phyloP scores from a whole-genome alignment of 1,140 invertebrate species.

The Zaprionus inermis region DNA sequence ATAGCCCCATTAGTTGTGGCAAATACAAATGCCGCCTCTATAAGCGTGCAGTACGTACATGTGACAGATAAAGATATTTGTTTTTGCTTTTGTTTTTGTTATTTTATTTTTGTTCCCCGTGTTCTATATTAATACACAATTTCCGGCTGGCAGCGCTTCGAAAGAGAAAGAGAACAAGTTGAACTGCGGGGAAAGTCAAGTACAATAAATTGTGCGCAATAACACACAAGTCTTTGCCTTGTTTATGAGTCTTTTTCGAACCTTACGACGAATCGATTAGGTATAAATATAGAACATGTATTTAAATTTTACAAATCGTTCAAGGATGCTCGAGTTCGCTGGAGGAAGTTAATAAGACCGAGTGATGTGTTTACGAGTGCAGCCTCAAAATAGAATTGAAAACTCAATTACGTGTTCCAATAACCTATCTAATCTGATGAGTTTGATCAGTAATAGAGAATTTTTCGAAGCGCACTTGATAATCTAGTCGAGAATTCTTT shows the following conservation, averaged over 20 bases:
- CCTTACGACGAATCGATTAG: conserved; percentile 1
- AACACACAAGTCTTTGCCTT: conserved; percentile 8
- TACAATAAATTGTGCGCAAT: conserved; percentile 37
- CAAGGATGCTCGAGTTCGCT: not conserved
- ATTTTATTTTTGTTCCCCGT: conserved; percentile 17
- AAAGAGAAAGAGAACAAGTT: not conserved
- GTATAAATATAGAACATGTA: conserved; percentile 2
- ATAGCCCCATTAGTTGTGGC: conserved; percentile 36
- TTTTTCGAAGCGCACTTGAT: not conserved
- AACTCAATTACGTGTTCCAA: not conserved
- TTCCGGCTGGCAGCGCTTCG: conserved; percentile 36
- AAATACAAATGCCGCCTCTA: conserved; percentile 35
- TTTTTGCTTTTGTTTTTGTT: not conserved
- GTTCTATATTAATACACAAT: conserved; percentile 55
- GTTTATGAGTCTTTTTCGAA: not conserved
- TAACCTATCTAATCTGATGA: not conserved
- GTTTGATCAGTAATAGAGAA: not conserved
- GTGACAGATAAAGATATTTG: conserved; percentile 54
- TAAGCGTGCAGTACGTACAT: conserved; percentile 30
- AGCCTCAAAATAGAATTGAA: not conserved
- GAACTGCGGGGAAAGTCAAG: conserved; percentile 13
- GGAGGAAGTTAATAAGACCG: not conserved
- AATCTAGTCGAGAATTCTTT: not conserved
- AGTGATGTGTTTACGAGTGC: not conserved
- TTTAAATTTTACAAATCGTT: not conserved